Conservation (phyloP, 2,113 vertebrate species). For the Neoarius graeffei region DNA sequence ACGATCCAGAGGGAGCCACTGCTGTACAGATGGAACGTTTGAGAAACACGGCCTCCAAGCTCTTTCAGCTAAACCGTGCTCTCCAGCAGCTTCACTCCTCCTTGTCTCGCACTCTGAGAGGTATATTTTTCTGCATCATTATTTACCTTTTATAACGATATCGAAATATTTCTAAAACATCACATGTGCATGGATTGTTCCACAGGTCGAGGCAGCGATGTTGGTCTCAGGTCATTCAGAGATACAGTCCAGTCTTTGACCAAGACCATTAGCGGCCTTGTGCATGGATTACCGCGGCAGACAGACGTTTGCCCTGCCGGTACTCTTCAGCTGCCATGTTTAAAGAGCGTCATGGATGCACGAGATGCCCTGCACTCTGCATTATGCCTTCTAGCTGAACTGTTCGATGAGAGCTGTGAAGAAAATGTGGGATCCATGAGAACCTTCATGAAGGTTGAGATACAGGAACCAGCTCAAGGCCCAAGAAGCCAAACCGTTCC, state of each 20-base stretch:
- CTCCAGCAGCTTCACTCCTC: slow-evolving; percentile 71
- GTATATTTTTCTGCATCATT: slow-evolving; percentile 59
- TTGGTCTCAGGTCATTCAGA: slow-evolving; percentile 52
- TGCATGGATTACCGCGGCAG: slow-evolving; percentile 52
- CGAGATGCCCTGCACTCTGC: slow-evolving; percentile 71
- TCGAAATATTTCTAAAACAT: not conserved
- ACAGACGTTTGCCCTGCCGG: not conserved
- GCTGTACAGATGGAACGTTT: slow-evolving; percentile 64
- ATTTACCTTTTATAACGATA: not conserved
- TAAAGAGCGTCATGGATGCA: slow-evolving; percentile 51
- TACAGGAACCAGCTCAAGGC: not conserved
- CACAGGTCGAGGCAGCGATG: slow-evolving; percentile 60
- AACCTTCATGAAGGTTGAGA: slow-evolving; percentile 41
- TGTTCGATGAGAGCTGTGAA: slow-evolving; percentile 52
- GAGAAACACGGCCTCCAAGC: slow-evolving; percentile 65
- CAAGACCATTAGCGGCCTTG: slow-evolving; percentile 65
- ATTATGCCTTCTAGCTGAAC: slow-evolving; percentile 69
- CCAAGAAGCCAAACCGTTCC: slow-evolving; percentile 55
- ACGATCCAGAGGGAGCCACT: slow-evolving; percentile 56
- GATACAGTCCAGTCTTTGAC: slow-evolving; percentile 67
- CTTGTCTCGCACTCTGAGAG: slow-evolving; percentile 73
- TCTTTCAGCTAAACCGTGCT: slow-evolving; percentile 78
- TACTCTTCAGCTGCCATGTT: slow-evolving; percentile 55
- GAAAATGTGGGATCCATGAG: slow-evolving; percentile 12
- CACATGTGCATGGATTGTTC: not conserved